phyloP scores from a whole-genome alignment of 2,888 invertebrate genomes.

The Spialia ferax region DNA sequence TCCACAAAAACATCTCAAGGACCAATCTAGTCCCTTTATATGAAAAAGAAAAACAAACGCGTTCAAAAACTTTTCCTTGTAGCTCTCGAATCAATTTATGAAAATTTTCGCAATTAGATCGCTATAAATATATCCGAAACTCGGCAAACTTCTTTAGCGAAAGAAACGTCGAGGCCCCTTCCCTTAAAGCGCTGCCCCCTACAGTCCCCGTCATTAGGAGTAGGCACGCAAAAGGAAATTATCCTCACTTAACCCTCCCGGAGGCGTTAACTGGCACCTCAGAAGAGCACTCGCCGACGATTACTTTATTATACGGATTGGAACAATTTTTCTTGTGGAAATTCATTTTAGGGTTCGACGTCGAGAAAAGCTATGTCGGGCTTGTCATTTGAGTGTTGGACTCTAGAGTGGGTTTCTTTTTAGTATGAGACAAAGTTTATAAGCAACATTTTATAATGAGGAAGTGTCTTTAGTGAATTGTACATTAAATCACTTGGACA shows the following conservation, averaged over 20 bases:
- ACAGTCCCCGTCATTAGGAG: constrained; percentile 73
- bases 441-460: constrained; percentile 40
- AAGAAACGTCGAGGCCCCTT: constrained; percentile 49
- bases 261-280: constrained; percentile 86
- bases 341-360: constrained; percentile 47
- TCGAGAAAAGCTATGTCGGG: constrained; percentile 32
- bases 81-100: constrained; percentile 44
- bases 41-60: not conserved
- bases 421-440: constrained; percentile 19
- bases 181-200: constrained; percentile 50
- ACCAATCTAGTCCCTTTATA: not conserved
- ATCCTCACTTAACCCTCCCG: constrained; percentile 85
- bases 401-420: constrained; percentile 13
- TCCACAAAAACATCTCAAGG: not conserved
- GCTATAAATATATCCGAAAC: constrained; percentile 47
- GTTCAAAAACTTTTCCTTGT: constrained; percentile 32
- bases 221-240: constrained; percentile 85
- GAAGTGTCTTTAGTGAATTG: too few species aligned
- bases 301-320: constrained; percentile 84
- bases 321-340: constrained; percentile 73
- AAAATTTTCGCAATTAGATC: constrained; percentile 21
- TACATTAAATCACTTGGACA: too few species aligned
- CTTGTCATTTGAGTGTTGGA: constrained; percentile 35
- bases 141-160: constrained; percentile 49
- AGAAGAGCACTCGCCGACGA: constrained; percentile 75